Evolutionary conservation across 2,888 invertebrate genomes (phyloP).

Genomic region (Sinopyrophorus schimmeli): DNA sequence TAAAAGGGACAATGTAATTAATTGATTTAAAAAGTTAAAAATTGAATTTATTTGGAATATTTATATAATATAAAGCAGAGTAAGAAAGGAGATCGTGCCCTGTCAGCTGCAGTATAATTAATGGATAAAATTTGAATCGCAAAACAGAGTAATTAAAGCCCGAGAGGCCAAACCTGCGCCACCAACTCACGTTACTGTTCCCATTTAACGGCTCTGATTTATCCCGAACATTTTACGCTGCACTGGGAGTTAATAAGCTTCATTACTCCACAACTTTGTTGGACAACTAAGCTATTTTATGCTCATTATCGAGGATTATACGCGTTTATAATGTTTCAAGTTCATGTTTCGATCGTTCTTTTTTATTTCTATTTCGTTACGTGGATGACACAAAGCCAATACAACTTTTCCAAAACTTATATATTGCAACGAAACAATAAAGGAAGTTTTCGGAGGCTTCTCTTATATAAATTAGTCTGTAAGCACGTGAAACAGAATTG

Average conservation of each 20-base stretch:
- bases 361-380: background rate
- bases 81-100: slow-evolving; percentile 16
- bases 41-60: slow-evolving; percentile 4
- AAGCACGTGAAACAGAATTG: slow-evolving; percentile 15
- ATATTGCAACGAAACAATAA: no score
- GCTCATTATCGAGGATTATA: background rate
- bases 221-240: slow-evolving; percentile 23
- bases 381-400: background rate
- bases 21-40: slow-evolving; percentile 1
- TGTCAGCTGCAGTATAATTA: slow-evolving; percentile 31
- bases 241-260: slow-evolving; percentile 23
- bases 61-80: slow-evolving; percentile 18
- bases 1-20: no score
- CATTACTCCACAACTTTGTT: slow-evolving; percentile 17
- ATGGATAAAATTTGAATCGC: slow-evolving; percentile 29
- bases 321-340: background rate
- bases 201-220: slow-evolving; percentile 28
- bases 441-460: no score
- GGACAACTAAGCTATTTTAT: slow-evolving; percentile 3
- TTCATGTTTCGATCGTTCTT: no score
- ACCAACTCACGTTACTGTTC: slow-evolving; percentile 26
- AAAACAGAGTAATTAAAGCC: slow-evolving; percentile 30
- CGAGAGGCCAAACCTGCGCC: slow-evolving; percentile 25
- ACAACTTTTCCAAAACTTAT: no score
- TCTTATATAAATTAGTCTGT: background rate